Percentiles rank a stretch among this genome's conserved stretches.
These are phyloP conservation scores for Agrilus mali DNA, from an alignment of 2,888 invertebrate species.

Conservation along the genomic window DNA sequence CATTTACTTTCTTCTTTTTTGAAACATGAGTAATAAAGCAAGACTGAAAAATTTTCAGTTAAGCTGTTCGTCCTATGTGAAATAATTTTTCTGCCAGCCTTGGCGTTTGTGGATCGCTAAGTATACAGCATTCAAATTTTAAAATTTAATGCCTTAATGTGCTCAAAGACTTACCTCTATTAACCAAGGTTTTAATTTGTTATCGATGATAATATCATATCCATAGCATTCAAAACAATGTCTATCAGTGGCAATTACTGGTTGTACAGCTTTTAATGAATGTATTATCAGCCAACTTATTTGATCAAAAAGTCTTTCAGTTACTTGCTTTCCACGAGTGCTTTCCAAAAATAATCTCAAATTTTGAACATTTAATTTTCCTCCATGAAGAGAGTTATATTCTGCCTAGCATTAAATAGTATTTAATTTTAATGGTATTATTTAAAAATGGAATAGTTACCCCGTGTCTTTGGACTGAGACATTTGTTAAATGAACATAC, in stretches of 20 bases:
- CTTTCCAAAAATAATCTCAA: slow-evolving; percentile 81
- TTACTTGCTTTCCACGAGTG: slow-evolving; percentile 76
- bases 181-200: slow-evolving; percentile 86
- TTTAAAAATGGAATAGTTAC: slow-evolving; percentile 37
- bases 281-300: slow-evolving; percentile 87
- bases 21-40: no score
- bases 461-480: slow-evolving; percentile 96
- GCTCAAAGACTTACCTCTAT: slow-evolving; percentile 49
- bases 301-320: slow-evolving; percentile 77
- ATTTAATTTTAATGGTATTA: background rate
- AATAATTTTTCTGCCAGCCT: no score
- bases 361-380: slow-evolving; percentile 89
- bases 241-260: slow-evolving; percentile 85
- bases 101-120: no score
- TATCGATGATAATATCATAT: slow-evolving; percentile 92
- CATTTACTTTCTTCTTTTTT: no score
- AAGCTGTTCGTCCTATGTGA: no score
- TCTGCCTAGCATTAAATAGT: slow-evolving; percentile 53
- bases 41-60: no score
- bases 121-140: no score
- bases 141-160: background rate
- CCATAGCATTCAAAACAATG: slow-evolving; percentile 93
- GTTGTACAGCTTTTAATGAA: slow-evolving; percentile 83
- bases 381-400: slow-evolving; percentile 88
- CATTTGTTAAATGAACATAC: slow-evolving; percentile 92